These are phyloP conservation scores for Ypsolopha scabrella DNA, from an alignment of 2,888 invertebrate species.

Conservation along the genomic window DNA sequence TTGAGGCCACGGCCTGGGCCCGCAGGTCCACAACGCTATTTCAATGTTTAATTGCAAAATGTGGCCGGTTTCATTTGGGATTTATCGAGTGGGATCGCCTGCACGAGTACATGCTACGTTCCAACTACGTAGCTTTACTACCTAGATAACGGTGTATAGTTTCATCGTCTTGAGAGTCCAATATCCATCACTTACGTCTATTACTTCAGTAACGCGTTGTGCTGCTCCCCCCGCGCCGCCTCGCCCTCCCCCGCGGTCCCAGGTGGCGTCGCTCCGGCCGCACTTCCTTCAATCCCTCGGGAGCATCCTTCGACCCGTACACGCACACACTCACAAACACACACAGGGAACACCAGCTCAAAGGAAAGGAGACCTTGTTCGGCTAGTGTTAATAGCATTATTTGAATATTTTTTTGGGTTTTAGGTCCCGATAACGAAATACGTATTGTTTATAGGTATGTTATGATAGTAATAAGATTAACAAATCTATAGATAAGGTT, in stretches of 20 bases:
- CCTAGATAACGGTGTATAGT: background rate
- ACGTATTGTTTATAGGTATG: background rate
- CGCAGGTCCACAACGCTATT: conserved; percentile 25
- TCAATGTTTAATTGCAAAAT: conserved; percentile 66
- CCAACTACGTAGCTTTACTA: background rate
- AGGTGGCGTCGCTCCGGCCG: conserved; percentile 59
- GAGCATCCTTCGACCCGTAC: conserved; percentile 41
- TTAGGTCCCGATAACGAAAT: background rate
- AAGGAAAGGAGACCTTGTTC: conserved; percentile 2
- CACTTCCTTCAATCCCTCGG: conserved; percentile 59
- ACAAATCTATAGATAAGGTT: background rate
- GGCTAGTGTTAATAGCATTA: background rate
- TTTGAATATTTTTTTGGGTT: background rate
- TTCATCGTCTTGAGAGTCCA: conserved; percentile 1
- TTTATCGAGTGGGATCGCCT: background rate
- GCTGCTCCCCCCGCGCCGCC: conserved; percentile 19
- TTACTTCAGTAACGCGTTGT: conserved; percentile 23
- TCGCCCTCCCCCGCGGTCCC: conserved; percentile 45
- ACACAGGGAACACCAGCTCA: conserved; percentile 1
- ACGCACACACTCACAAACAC: conserved; percentile 22
- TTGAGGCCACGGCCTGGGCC: conserved; percentile 30
- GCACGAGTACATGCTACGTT: background rate
- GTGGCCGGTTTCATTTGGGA: conserved; percentile 47
- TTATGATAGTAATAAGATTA: background rate
- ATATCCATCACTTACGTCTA: conserved; percentile 24